Evolutionary conservation across 2,888 invertebrate species (phyloP), one percentile per base, ranked within the genome.

Genomic region (Holacanthella duospinosa): DNA sequence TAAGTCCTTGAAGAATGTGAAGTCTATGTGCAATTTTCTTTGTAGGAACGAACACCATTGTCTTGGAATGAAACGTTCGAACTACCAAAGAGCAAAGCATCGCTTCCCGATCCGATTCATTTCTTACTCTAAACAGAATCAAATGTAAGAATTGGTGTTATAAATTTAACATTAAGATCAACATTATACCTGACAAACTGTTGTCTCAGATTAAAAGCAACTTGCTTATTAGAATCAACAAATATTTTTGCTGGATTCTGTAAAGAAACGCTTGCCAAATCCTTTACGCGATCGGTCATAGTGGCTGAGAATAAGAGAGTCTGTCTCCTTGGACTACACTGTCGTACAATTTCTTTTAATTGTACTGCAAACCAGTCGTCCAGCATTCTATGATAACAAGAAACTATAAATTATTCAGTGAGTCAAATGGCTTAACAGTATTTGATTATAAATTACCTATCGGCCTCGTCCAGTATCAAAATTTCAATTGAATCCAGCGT

Each of bases 291-390:
- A 61, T 96, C 96, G n/a, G 94, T 94, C 96, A 99, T 97, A 19
- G 99, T 99, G 43, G 99, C 99, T 0, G 97, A 97, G 80, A 97
- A 97, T 64, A 99, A 79, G 85, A 99, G 89, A 0, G 95, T 97
- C 79, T 99, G 97, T 12, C 96, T 82, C 21, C 88, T 91, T 63
- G 86, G 83, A 0, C 93, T 85, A 77, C 97, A 97, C 74, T 93
- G 88, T 24, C 86, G 85, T 59, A 99, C 90, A 74, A 99, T 92
- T 79, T 97, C 95, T 76, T 94, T 96, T 93, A 99, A 94, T 78
- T 99, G 99, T 72, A 96, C 95, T 3, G 93, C 93, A 80, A 99
- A 99, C 78, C 93, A 93, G 76, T 97, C 96, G 78, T 99, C 97
- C 69, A 99, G 78, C 94, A 99, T 97, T 73, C 94, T 69, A 56